Percentiles rank a stretch among this genome's conserved stretches.
phyloP scores from a whole-genome alignment of 2,888 invertebrate genomes.

The Andrena praecox region DNA sequence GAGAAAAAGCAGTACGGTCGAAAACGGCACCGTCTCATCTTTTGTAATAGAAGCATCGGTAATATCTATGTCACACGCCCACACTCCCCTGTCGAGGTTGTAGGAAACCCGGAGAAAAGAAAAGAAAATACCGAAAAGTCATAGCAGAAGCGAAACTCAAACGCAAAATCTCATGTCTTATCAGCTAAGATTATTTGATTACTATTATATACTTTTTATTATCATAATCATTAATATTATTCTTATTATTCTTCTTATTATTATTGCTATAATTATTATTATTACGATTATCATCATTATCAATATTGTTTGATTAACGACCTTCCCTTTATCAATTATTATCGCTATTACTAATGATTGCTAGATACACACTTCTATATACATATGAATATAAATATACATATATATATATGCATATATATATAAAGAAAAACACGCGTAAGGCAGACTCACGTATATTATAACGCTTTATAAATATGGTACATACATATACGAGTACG shows the following conservation, averaged over 20 bases:
- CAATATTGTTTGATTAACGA: slow-evolving; percentile 77
- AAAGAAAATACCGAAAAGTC: slow-evolving; percentile 57
- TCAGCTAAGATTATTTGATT: slow-evolving; percentile 74
- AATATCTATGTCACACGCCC: slow-evolving; percentile 50
- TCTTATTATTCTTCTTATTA: slow-evolving; percentile 61
- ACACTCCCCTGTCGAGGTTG: slow-evolving; percentile 66
- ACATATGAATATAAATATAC: slow-evolving; percentile 68
- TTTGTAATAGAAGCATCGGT: slow-evolving; percentile 79
- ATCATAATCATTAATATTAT: slow-evolving; percentile 51
- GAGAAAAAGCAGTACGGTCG: slow-evolving; percentile 42
- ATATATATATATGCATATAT: slow-evolving; percentile 60
- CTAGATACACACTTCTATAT: slow-evolving; percentile 76
- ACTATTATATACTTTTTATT: slow-evolving; percentile 61
- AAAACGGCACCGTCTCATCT: slow-evolving; percentile 76
- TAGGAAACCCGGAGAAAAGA: slow-evolving; percentile 41
- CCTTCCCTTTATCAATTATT: slow-evolving; percentile 75
- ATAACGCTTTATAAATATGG: slow-evolving; percentile 80
- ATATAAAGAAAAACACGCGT: slow-evolving; percentile 66
- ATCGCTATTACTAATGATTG: slow-evolving; percentile 81
- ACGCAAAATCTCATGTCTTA: slow-evolving; percentile 82
- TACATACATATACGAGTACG: slow-evolving; percentile 69
- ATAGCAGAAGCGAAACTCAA: slow-evolving; percentile 74
- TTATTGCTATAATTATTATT: slow-evolving; percentile 70
- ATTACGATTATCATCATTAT: slow-evolving; percentile 69
- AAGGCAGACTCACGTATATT: slow-evolving; percentile 66